These are phyloP conservation scores for Enteromius viviparus DNA, from an alignment of 2,797 vertebrate genomes.

Conservation along the genomic window DNA sequence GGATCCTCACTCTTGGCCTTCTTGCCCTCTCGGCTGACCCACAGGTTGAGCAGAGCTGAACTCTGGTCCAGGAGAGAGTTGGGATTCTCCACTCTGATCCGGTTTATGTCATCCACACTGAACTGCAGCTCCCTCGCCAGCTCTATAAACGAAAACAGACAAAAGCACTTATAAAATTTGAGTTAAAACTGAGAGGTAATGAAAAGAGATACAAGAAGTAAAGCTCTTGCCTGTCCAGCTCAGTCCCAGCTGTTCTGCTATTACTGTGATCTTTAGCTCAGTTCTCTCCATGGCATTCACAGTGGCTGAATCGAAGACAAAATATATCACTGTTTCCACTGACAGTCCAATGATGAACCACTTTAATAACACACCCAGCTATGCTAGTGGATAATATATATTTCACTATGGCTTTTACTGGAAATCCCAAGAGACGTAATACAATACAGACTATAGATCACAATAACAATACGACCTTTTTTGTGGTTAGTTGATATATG, in stretches of 20 bases:
- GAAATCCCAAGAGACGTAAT: neutral
- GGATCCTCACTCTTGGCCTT: conserved; percentile 87
- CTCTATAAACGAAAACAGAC: conserved; percentile 66
- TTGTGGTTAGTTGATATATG: neutral
- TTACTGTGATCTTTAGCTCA: conserved; percentile 91
- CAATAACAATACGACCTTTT: neutral
- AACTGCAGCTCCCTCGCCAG: conserved; percentile 94
- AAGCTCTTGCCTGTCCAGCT: conserved; percentile 92
- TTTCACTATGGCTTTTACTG: neutral
- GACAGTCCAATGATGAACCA: neutral
- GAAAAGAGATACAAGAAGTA: neutral
- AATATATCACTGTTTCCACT: neutral
- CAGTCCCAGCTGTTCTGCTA: conserved; percentile 93
- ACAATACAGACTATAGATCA: neutral
- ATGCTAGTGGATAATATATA: neutral
- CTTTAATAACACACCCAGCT: neutral
- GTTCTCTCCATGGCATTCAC: conserved; percentile 85
- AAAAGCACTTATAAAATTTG: neutral
- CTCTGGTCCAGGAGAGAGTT: conserved; percentile 97
- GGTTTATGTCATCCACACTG: conserved; percentile 93
- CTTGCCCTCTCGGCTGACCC: conserved; percentile 88
- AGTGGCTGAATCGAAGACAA: conserved; percentile 66
- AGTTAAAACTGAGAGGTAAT: neutral
- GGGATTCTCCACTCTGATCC: conserved; percentile 95
- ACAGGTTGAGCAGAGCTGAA: conserved; percentile 88